Evolutionary conservation across 30 jellyfish, hydroid and myxozoan species (phyloP).

Genomic region (Cassiopea xamachana): DNA sequence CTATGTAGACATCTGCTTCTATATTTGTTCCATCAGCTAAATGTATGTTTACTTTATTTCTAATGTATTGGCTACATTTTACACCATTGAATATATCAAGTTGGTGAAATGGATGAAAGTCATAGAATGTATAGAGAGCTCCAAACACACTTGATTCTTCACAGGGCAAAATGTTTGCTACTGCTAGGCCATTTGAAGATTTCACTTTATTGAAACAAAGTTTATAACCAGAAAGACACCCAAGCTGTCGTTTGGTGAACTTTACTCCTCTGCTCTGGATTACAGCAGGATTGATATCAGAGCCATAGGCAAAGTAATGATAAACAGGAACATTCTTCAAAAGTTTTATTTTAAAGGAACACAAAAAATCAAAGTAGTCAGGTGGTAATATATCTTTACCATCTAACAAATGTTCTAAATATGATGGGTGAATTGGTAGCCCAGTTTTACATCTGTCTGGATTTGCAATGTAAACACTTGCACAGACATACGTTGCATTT

Average conservation of each 20-base stretch:
- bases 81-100: constrained; percentile 73
- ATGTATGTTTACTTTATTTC: constrained; percentile 43
- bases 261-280: constrained; percentile 45
- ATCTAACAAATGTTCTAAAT: constrained; percentile 68
- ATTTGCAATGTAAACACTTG: constrained; percentile 74
- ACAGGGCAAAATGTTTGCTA: constrained; percentile 50
- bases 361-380: constrained; percentile 49
- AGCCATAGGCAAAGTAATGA: constrained; percentile 76
- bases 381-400: constrained; percentile 84
- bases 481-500: constrained; percentile 30
- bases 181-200: constrained; percentile 40
- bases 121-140: constrained; percentile 52
- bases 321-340: not conserved
- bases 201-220: constrained; percentile 34
- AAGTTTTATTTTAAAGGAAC: constrained; percentile 29
- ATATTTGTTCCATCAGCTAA: constrained; percentile 20
- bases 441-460: constrained; percentile 18
- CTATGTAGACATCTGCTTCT: constrained; percentile 65
- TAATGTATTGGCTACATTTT: constrained; percentile 2
- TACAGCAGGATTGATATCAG: constrained; percentile 55
- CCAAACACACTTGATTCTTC: constrained; percentile 55
- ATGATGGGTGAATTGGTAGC: constrained; percentile 41
- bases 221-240: constrained; percentile 40
- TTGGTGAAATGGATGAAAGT: constrained; percentile 5
- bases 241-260: constrained; percentile 44